A percentile compares a stretch with the other conserved stretches of the same genome.
Conservation (phyloP, 2,888 invertebrate genomes). For the Drosophila neonasuta region DNA sequence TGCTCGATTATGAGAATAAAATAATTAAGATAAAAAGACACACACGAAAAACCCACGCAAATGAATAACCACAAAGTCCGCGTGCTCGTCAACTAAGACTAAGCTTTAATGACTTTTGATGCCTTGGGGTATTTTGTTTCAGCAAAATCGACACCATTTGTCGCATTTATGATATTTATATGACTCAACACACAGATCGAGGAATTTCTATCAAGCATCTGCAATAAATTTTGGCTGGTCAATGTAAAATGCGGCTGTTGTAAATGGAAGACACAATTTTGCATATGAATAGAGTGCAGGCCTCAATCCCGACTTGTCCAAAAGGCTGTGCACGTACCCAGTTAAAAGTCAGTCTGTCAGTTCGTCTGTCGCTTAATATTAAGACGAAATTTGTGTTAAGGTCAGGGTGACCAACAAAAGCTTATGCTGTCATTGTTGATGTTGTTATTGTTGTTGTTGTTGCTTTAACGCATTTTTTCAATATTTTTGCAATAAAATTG, state of each 20-base stretch:
- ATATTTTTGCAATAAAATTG: conserved; percentile 74
- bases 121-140: conserved; percentile 49
- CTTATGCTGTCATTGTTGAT: conserved; percentile 40
- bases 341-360: conserved; percentile 8
- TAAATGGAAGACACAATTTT: conserved; percentile 38
- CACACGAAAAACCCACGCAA: conserved; percentile 56
- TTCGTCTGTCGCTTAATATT: conserved; percentile 44
- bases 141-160: conserved; percentile 41
- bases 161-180: conserved; percentile 18
- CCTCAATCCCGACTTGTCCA: conserved; percentile 50
- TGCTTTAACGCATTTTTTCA: conserved; percentile 73
- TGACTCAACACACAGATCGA: conserved; percentile 38
- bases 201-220: conserved; percentile 31
- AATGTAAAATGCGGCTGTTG: conserved; percentile 17
- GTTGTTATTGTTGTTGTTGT: conserved; percentile 44
- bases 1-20: conserved; percentile 51
- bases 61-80: conserved; percentile 38
- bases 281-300: conserved; percentile 45
- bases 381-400: conserved; percentile 71
- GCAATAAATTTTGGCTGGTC: conserved; percentile 31
- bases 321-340: conserved; percentile 52
- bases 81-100: conserved; percentile 34
- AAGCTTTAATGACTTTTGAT: conserved; percentile 53
- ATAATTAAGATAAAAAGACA: conserved; percentile 18
- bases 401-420: conserved; percentile 75